A percentile compares a stretch with the other conserved stretches of the same genome.
Conservation (phyloP, 2,797 vertebrate species). For the Erethizon dorsatum region DNA sequence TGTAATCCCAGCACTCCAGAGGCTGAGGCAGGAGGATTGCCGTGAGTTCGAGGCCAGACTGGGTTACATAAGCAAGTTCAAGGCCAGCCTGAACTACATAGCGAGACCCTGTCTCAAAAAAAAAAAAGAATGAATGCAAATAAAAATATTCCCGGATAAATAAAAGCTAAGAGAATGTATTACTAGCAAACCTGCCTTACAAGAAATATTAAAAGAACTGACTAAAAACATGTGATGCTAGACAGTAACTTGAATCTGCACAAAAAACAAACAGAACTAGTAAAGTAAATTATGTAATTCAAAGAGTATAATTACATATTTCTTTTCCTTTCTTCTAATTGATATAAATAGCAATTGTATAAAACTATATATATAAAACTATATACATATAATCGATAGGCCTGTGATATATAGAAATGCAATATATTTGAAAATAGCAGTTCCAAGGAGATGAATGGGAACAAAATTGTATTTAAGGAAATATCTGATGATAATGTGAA, state of each 20-base stretch:
- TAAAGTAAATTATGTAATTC: slow-evolving; percentile 41
- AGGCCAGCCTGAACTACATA: neutral
- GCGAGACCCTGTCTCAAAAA: neutral
- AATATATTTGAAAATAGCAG: slow-evolving; percentile 3
- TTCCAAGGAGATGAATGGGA: neutral
- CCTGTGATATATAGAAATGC: neutral
- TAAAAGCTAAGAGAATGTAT: neutral
- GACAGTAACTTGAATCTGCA: slow-evolving; percentile 24
- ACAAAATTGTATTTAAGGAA: slow-evolving; percentile 34
- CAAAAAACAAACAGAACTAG: neutral
- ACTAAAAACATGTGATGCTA: neutral
- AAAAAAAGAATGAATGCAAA: neutral
- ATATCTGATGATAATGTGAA: neutral
- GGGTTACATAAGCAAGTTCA: neutral
- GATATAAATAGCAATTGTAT: slow-evolving; percentile 27
- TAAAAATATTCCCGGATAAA: slow-evolving; percentile 14
- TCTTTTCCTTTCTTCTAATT: slow-evolving; percentile 34
- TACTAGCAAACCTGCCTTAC: neutral
- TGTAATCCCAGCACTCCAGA: neutral
- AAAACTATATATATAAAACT: neutral
- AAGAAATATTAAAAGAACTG: slow-evolving; percentile 45
- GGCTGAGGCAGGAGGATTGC: neutral
- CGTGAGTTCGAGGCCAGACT: neutral
- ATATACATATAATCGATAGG: neutral
- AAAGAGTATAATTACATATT: slow-evolving; percentile 1